Base-by-base conservation (phyloP, 2,113 vertebrate genomes). In the Psettodes erumei region DNA sequence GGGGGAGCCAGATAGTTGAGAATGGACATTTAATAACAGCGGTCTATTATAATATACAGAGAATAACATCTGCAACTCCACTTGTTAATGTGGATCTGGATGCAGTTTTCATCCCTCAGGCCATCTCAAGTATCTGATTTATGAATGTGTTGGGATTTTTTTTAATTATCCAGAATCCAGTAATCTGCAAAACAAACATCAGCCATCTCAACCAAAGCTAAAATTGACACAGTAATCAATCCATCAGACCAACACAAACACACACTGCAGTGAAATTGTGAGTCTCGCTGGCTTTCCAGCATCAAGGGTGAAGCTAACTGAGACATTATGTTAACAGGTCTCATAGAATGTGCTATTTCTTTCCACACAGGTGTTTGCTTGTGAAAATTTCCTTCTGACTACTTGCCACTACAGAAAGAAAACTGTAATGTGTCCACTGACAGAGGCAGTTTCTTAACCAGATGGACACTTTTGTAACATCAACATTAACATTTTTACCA, bases 1-100 rank as follows among this genome's bases (percentile, higher is more conserved):
- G 91, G 42, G 75, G 88, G 88, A 37, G 67, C 50, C 77, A 82
- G 16, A 83, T 40, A 45, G 7, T 56, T 40, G 23, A 1, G 27
- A 55, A 50, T 40, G 27, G 2, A 53, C 12, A 12, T 28, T 7
- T 4, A n/a, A 23, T 1, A 1, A 54, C 12, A 25, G 16, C 4
- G 10, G 18, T 45, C 6, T 5, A 15, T 38, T 12, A 6, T 2
- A 55, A 28, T 19, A 45, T 33, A 8, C 38, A 55, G 59, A 65
- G 15, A 35, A 19, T 10, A 42, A 63, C 48, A 59, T 62, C 35
- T 67, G 59, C 53, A 45, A 8, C 38, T 45, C 8, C 42, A 27
- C 47, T 35, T 45, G 19, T 35, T 32, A 32, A 33, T 63, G 55
- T 55, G 35, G 33, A 25, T 23, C 38, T 54, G 8, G 28, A 16